A percentile compares a stretch with the other conserved stretches of the same genome.
Evolutionary conservation across 2,113 vertebrate genomes (phyloP).

Genomic region (Ancistrus triradiatus): DNA sequence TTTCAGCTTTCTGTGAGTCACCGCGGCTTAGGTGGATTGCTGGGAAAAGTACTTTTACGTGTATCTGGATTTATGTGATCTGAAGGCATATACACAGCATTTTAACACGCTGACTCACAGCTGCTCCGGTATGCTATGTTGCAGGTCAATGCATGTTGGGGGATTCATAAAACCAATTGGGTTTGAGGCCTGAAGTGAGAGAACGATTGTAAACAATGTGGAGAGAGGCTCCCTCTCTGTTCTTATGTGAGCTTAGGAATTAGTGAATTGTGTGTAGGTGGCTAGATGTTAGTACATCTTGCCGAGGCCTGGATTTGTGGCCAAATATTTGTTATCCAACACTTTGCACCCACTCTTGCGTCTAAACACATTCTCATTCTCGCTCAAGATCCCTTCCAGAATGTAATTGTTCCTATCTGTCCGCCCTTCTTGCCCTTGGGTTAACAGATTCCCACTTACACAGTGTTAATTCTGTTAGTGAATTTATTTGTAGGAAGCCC

Average conservation of each 20-base stretch:
- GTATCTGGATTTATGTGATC: conserved; percentile 17
- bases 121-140: conserved; percentile 10
- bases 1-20: conserved; percentile 22
- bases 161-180: neutral
- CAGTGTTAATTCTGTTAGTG: too few species aligned
- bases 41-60: conserved; percentile 2
- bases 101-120: conserved; percentile 27
- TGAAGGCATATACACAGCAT: conserved; percentile 2
- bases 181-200: neutral
- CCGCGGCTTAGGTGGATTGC: conserved; percentile 15
- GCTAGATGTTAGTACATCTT: neutral
- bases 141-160: conserved; percentile 38
- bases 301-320: too few species aligned
- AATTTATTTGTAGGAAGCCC: too few species aligned
- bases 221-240: neutral
- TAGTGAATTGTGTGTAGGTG: neutral
- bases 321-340: too few species aligned
- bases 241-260: neutral
- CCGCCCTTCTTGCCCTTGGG: too few species aligned
- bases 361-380: too few species aligned
- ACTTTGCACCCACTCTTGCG: too few species aligned
- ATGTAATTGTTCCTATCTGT: too few species aligned
- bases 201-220: neutral
- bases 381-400: too few species aligned
- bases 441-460: too few species aligned